phyloP scores from a whole-genome alignment of 1,140 invertebrate genomes.

The Drosophila orena region DNA sequence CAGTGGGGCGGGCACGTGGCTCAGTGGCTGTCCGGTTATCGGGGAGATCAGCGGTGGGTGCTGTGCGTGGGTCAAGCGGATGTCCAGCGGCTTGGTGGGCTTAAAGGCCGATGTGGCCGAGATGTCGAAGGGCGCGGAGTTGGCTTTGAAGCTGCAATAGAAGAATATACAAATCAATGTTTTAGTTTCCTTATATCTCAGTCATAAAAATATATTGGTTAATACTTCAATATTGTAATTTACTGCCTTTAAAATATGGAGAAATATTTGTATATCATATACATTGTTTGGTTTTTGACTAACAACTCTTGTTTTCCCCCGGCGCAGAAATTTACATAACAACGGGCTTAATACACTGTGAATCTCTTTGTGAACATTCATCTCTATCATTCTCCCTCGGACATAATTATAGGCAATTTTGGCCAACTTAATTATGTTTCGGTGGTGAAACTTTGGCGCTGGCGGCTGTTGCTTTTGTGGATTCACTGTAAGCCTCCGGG shows the following conservation, averaged over 20 bases:
- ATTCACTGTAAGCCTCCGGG: constrained; percentile 15
- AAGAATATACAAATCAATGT: not conserved
- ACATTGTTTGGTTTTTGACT: not conserved
- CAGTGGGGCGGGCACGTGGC: constrained; percentile 66
- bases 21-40: constrained; percentile 66
- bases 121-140: constrained; percentile 74
- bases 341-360: constrained; percentile 28
- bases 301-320: not conserved
- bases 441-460: constrained; percentile 65
- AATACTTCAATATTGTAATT: too few species aligned
- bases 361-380: constrained; percentile 27
- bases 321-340: constrained; percentile 42
- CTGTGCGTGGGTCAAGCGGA: constrained; percentile 40
- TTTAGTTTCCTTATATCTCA: not conserved
- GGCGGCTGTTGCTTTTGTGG: constrained; percentile 33
- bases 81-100: constrained; percentile 76
- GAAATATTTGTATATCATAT: too few species aligned
- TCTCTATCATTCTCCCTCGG: constrained; percentile 19
- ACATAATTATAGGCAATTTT: constrained; percentile 68
- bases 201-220: too few species aligned
- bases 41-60: constrained; percentile 63
- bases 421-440: constrained; percentile 46
- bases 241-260: too few species aligned
- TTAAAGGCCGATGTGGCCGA: constrained; percentile 76
- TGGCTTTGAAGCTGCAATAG: constrained; percentile 77